Conservation (phyloP, 1,140 invertebrate species). For the Drosophila santomea region DNA sequence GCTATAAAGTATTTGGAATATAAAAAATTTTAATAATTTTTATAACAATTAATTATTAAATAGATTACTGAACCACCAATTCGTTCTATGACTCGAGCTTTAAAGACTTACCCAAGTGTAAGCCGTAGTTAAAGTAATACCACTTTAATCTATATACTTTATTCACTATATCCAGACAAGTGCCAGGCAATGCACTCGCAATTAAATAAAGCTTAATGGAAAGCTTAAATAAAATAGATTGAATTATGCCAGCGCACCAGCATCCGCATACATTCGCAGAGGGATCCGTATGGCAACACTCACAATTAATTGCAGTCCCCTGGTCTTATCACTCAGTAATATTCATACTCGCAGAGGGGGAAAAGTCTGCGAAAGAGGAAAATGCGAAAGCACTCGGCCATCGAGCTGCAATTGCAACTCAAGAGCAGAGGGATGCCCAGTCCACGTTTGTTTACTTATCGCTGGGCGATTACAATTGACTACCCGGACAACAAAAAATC, state of each 20-base stretch:
- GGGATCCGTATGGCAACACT: slow-evolving; percentile 34
- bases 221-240: slow-evolving; percentile 70
- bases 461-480: slow-evolving; percentile 73
- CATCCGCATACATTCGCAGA: not conserved
- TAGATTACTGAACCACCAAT: too few species aligned
- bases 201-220: slow-evolving; percentile 68
- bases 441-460: slow-evolving; percentile 71
- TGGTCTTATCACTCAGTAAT: slow-evolving; percentile 50
- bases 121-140: not conserved
- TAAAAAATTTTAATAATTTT: too few species aligned
- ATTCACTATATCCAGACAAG: not conserved
- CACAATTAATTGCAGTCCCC: slow-evolving; percentile 55
- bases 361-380: slow-evolving; percentile 4
- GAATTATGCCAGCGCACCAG: slow-evolving; percentile 43
- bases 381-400: slow-evolving; percentile 18
- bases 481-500: slow-evolving; percentile 56
- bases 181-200: slow-evolving; percentile 21
- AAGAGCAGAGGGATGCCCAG: slow-evolving; percentile 24
- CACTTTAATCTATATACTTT: not conserved
- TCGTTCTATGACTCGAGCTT: too few species aligned
- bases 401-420: slow-evolving; percentile 43
- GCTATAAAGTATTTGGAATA: too few species aligned
- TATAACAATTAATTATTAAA: too few species aligned
- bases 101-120: not conserved
- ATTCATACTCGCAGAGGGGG: slow-evolving; percentile 24